Percentiles rank a stretch among this genome's conserved stretches.
phyloP scores from a whole-genome alignment of 2,888 invertebrate genomes.

The Zootermopsis nevadensis region DNA sequence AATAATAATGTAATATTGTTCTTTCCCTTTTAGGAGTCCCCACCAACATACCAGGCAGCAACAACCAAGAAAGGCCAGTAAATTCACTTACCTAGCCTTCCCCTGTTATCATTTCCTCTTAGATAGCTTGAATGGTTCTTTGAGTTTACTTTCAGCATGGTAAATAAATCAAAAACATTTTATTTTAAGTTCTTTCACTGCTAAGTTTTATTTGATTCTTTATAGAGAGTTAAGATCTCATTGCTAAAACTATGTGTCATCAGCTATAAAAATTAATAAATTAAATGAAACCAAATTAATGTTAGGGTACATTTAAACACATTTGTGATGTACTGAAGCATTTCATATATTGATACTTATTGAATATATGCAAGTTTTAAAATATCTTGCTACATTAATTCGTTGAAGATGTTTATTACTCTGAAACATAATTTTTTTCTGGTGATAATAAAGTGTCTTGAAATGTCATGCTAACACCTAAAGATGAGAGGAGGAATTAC shows the following conservation, averaged over 20 bases:
- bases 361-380: background rate
- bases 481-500: too few relatives aligned
- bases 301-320: background rate
- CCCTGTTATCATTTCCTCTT: background rate
- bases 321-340: background rate
- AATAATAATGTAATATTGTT: background rate
- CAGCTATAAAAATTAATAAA: background rate
- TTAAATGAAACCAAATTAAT: background rate
- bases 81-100: constrained; percentile 55
- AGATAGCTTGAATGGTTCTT: background rate
- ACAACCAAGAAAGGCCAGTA: constrained; percentile 80
- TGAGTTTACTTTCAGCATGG: background rate
- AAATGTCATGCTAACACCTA: too few relatives aligned
- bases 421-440: background rate
- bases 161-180: background rate
- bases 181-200: background rate
- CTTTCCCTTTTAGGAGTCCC: constrained; percentile 75
- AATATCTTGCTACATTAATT: background rate
- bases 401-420: background rate
- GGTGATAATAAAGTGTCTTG: too few relatives aligned
- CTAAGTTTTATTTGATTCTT: background rate
- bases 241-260: background rate
- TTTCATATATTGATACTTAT: background rate
- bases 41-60: constrained; percentile 83
- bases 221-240: background rate